phyloP scores from a whole-genome alignment of 2,113 vertebrate genomes.

The Eretmochelys imbricata region DNA sequence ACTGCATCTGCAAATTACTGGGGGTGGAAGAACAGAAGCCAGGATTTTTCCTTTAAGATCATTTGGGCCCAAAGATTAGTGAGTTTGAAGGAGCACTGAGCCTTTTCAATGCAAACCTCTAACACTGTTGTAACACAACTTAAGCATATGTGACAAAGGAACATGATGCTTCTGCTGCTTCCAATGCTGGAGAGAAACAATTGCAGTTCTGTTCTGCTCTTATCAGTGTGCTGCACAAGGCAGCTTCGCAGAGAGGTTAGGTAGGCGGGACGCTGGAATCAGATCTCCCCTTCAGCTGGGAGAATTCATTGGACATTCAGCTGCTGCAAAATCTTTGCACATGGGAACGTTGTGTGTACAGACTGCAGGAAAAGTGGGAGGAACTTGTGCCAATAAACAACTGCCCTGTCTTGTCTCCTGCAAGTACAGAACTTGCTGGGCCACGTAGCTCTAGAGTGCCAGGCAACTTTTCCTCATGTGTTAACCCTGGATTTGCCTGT shows the following conservation, averaged over 20 bases:
- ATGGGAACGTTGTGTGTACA: not conserved
- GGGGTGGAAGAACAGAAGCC: not conserved
- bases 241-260: not conserved
- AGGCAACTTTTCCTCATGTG: not conserved
- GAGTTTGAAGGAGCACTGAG: not conserved
- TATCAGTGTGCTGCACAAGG: not conserved
- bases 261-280: not conserved
- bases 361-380: not conserved
- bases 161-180: not conserved
- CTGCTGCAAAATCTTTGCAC: not conserved
- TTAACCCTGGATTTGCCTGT: not conserved
- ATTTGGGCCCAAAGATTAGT: rapidly evolving
- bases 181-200: not conserved
- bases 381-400: not conserved
- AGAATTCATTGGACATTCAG: not conserved
- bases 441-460: not conserved
- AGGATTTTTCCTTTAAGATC: not conserved
- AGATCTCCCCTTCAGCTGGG: not conserved
- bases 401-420: not conserved
- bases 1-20: not conserved
- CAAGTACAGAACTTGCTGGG: not conserved
- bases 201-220: not conserved
- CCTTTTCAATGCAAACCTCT: not conserved
- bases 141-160: not conserved
- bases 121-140: rapidly evolving